Evolutionary conservation across 2,888 invertebrate species (phyloP), one percentile per base, ranked within the genome.

Genomic region (Willowsia nigromaculata): DNA sequence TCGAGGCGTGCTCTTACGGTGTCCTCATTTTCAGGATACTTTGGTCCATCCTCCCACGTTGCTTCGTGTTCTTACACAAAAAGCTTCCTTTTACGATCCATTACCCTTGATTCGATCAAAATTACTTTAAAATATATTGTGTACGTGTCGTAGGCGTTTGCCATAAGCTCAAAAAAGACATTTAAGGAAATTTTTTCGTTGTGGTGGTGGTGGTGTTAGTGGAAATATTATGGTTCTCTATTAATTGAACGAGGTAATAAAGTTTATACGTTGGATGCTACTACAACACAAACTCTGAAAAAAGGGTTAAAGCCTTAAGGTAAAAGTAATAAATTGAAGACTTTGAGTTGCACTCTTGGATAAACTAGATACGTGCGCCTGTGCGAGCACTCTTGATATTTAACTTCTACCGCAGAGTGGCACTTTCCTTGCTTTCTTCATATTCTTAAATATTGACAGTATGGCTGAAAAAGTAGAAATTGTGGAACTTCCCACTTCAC

Each of bases 401-500:
- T 74, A 74, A 74, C 50, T 47, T 56, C n/a, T 33, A 53, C n/a
- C 11, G n/a, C 7, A 2, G 22, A 74, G 56, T 74, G 74, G 74
- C 74, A 74, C 11, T 47, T 47, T 27, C 27, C 25, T 22, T 74
- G 74, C 78, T 78, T 56, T 76, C 27, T 27, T 47, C 74, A 37
- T 3, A 47, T 15, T 47, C 47, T 71, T 40, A 22, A 37, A 40
- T 50, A 56, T 80, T 59, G 50, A 25, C 47, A 68, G 18, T n/a
- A 87, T 87, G 81, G 80, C 27, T 43, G 56, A 84, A 27, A 80
- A 80, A 13, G 85, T 89, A 7, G 89, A 89, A 74, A 89, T 89
- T 18, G 89, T 89, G 30, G 89, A 89, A 30, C 71, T 89, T 50
- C 81, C 89, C 43, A 85, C 78, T 53, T 88, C 89, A 25, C 88